Conservation (phyloP, 2,797 vertebrate species). For the Synanceia verrucosa region DNA sequence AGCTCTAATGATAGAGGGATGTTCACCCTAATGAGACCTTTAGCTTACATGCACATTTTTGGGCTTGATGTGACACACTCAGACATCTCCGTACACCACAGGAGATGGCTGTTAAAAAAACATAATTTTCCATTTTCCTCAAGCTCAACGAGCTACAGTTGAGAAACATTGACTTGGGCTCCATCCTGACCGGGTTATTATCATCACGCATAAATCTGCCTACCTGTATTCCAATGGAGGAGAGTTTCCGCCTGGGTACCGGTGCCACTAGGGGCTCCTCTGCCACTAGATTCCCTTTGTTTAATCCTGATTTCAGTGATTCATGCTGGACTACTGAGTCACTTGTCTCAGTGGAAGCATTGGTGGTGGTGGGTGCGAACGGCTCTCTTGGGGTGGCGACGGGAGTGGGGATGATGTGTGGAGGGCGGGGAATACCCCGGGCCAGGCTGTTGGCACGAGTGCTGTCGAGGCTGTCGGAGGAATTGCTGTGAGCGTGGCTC, state of each 20-base stretch:
- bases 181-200: not conserved
- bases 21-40: constrained; percentile 22
- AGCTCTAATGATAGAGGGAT: constrained; percentile 41
- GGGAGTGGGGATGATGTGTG: constrained; percentile 83
- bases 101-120: constrained; percentile 2
- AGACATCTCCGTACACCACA: constrained; percentile 9
- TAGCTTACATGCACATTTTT: constrained; percentile 30
- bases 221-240: constrained; percentile 99
- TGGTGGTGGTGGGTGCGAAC: constrained; percentile 77
- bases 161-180: not conserved
- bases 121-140: not conserved
- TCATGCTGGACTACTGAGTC: constrained; percentile 84
- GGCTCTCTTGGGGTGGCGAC: constrained; percentile 79
- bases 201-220: no score
- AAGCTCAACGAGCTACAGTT: not conserved
- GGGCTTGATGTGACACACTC: constrained; percentile 26
- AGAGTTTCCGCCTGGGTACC: constrained; percentile 93
- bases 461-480: constrained; percentile 97
- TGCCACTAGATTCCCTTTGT: constrained; percentile 82
- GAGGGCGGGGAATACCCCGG: constrained; percentile 81
- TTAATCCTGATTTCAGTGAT: constrained; percentile 80
- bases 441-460: constrained; percentile 92
- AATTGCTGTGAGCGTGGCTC: constrained; percentile 92
- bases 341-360: constrained; percentile 84
- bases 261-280: constrained; percentile 86